These are phyloP conservation scores for Macropodus opercularis DNA, from an alignment of 2,797 vertebrate species.

Conservation along the genomic window DNA sequence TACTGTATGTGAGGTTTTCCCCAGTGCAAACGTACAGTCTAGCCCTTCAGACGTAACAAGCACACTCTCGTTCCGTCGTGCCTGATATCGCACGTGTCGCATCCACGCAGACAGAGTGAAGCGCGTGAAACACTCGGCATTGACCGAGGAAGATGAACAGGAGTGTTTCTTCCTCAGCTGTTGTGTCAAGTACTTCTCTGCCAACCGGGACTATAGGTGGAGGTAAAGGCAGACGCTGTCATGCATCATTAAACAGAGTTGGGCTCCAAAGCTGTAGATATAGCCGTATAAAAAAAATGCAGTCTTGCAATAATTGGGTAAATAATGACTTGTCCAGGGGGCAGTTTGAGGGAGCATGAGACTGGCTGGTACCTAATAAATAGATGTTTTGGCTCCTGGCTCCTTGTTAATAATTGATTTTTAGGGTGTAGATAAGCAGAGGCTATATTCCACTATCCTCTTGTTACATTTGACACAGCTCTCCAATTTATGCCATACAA, in stretches of 20 bases:
- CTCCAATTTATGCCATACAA: constrained; percentile 24
- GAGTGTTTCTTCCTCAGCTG: constrained; percentile 17
- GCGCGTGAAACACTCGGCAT: neutral
- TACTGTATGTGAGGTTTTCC: constrained; percentile 13
- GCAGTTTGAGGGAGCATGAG: constrained; percentile 64
- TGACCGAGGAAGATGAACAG: constrained; percentile 6
- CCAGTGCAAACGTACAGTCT: neutral
- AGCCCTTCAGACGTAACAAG: neutral
- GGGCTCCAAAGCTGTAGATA: constrained; percentile 53
- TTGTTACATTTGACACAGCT: constrained; percentile 48
- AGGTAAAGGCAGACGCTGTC: constrained; percentile 44
- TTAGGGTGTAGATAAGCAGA: constrained; percentile 45
- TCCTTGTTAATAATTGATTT: constrained; percentile 67
- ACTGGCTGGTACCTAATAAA: constrained; percentile 64
- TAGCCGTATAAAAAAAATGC: constrained; percentile 59
- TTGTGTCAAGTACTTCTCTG: constrained; percentile 50
- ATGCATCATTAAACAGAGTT: constrained; percentile 66
- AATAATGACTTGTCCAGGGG: constrained; percentile 75
- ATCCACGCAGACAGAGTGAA: neutral
- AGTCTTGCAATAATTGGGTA: constrained; percentile 68
- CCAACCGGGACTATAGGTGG: constrained; percentile 45
- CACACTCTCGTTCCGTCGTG: neutral
- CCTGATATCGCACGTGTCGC: neutral
- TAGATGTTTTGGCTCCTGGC: constrained; percentile 66
- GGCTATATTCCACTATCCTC: constrained; percentile 28